A percentile compares a stretch with the other conserved stretches of the same genome.
phyloP scores from a whole-genome alignment of 2,888 invertebrate genomes.

The Lepetodrilus schrolli region DNA sequence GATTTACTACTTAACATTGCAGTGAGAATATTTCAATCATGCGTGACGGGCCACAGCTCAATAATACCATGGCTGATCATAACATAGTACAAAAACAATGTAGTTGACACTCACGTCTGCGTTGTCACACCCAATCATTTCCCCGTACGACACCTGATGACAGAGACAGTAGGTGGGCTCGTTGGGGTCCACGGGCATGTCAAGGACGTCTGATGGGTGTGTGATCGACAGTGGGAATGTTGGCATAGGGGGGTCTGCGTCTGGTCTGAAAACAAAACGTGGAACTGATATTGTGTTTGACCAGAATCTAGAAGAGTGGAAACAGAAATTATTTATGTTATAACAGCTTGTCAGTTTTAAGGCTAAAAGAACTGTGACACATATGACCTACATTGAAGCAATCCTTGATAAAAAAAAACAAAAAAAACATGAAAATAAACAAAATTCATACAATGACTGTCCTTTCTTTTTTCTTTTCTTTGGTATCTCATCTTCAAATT shows the following conservation, averaged over 20 bases:
- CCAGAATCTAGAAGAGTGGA: no score
- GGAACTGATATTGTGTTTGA: no score
- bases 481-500: slow-evolving; percentile 72
- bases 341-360: no score
- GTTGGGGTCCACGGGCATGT: slow-evolving; percentile 88
- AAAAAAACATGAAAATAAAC: background rate
- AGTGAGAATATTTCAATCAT: no score
- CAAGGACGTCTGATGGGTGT: slow-evolving; percentile 80
- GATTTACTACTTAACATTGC: no score
- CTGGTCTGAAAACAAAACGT: slow-evolving; percentile 33
- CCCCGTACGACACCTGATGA: slow-evolving; percentile 94
- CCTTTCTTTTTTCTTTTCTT: slow-evolving; percentile 73
- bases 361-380: no score
- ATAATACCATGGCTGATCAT: no score
- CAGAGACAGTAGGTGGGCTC: slow-evolving; percentile 99
- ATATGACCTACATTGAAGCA: no score
- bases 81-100: no score
- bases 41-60: no score
- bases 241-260: slow-evolving; percentile 37
- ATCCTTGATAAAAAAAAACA: background rate
- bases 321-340: no score
- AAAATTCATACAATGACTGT: slow-evolving; percentile 34
- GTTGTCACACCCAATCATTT: slow-evolving; percentile 98
- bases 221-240: slow-evolving; percentile 66
- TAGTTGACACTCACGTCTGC: slow-evolving; percentile 74